A percentile compares a stretch with the other conserved stretches of the same genome.
Evolutionary conservation across 2,888 invertebrate species (phyloP).

Genomic region (Chloroclysta siterata): DNA sequence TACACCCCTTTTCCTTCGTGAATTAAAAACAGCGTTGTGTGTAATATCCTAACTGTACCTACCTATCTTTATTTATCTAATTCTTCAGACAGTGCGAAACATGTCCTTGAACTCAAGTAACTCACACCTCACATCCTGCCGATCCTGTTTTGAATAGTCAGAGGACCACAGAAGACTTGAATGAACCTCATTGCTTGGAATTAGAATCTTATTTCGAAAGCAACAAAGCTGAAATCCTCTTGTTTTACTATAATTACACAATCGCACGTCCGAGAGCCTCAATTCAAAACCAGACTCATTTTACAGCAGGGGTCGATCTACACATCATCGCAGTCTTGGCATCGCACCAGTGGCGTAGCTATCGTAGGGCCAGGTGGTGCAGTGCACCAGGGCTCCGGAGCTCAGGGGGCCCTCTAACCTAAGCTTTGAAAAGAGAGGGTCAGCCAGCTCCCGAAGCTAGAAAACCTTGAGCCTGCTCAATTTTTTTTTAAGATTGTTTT

Average conservation of each 20-base stretch:
- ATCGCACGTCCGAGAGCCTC: slow-evolving; percentile 23
- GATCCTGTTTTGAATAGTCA: slow-evolving; percentile 36
- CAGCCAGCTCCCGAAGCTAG: no score
- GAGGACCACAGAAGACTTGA: background rate
- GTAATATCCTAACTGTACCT: background rate
- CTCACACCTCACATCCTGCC: slow-evolving; percentile 45
- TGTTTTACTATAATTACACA: slow-evolving; percentile 12
- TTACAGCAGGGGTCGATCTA: background rate
- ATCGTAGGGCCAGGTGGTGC: no score
- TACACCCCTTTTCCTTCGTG: no score
- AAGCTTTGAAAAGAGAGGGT: no score
- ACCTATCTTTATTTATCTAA: background rate
- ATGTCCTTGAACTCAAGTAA: slow-evolving; percentile 70
- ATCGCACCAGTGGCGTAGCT: background rate
- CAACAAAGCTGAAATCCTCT: slow-evolving; percentile 7
- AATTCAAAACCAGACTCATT: background rate
- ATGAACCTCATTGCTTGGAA: slow-evolving; percentile 7
- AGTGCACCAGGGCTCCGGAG: no score
- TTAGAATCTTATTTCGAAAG: slow-evolving; percentile 15
- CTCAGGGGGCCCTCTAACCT: no score
- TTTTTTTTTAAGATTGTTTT: no score
- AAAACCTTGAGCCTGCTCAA: no score
- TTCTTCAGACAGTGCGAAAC: background rate
- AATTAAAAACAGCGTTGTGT: no score
- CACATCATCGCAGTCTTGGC: background rate